Evolutionary conservation across 2,113 vertebrate species (phyloP), one percentile per base, ranked within the genome.

Genomic region (Oryzias curvinotus): DNA sequence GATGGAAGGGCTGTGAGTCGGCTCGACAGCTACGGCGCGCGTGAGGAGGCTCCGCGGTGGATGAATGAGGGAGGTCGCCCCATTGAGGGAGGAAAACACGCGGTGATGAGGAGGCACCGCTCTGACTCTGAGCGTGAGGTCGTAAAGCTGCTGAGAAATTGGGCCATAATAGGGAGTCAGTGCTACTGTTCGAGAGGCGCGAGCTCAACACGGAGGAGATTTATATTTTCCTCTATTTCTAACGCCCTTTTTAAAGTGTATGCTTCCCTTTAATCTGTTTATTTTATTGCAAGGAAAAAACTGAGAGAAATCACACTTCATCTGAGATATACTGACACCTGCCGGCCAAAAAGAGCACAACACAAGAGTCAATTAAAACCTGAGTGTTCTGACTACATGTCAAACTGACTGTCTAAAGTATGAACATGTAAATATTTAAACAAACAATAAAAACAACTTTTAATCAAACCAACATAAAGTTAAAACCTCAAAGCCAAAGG

Each of bases 241-340:
- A 36, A 36, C 1, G 2, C 21, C 10, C 1, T 1, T n/a, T 8
- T 47, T 60, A 45, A 3, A 53, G 71, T 36, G 8, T 42, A 52
- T 14, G 26, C 50, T 53, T 44, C 43, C 52, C 53, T 49, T 59
- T 50, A 68, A 65, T 28, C 5, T 12, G 42, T 73, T 71, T 70
- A 55, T 64, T 36, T 36, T 8, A 36, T 36, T 7, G 7, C 30
- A 36, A 12, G 10, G 21, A 23, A 36, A 36, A 36, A 36, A 36
- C 36, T 10, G 36, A 36, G 8, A 36, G 10, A 36, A 36, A 36
- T 36, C 8, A 36, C 6, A 36, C 8, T 45, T 71, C 64, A 52
- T 49, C 52, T 73, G 72, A 74, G 58, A 75, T 55, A 63, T 28
- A 79, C 72, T 85, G 86, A 74, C 85, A 74, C 76, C 89, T 65